phyloP scores from a whole-genome alignment of 1,140 invertebrate species.

The Neomicropteryx cornuta region DNA sequence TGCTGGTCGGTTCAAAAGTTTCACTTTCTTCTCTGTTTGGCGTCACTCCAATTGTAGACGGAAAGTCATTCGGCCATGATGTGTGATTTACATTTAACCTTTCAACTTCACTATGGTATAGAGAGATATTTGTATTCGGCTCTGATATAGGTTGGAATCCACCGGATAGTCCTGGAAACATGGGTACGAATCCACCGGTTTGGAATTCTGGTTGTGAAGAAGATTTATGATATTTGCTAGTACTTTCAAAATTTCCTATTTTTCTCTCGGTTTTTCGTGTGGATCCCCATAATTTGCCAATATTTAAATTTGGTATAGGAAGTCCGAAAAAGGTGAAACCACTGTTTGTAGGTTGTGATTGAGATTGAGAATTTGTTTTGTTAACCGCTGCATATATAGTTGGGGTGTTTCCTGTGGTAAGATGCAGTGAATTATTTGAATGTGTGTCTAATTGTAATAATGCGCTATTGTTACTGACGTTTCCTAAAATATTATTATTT shows the following conservation, averaged over 20 bases:
- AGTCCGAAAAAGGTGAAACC: constrained; percentile 76
- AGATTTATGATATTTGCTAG: constrained; percentile 32
- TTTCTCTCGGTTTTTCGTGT: constrained; percentile 37
- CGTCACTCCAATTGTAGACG: constrained; percentile 6
- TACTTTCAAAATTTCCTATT: constrained; percentile 27
- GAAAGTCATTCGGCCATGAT: constrained; percentile 14
- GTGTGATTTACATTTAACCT: constrained; percentile 10
- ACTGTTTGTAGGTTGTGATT: constrained; percentile 27
- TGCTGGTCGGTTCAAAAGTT: too few relatives aligned
- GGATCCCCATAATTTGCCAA: constrained; percentile 48
- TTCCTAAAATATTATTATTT: constrained; percentile 23
- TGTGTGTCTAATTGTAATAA: too few relatives aligned
- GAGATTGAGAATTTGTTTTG: constrained; percentile 29
- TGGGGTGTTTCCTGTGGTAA: constrained; percentile 46
- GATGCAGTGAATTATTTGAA: constrained; percentile 27
- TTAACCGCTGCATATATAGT: constrained; percentile 52
- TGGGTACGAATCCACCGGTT: constrained; percentile 59
- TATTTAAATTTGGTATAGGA: constrained; percentile 61
- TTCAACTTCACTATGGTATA: constrained; percentile 6
- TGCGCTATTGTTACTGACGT: constrained; percentile 20
- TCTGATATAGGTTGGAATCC: constrained; percentile 58
- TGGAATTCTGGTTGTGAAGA: constrained; percentile 52
- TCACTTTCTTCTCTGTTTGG: constrained; percentile 8
- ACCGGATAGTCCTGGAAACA: constrained; percentile 51
- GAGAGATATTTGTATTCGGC: constrained; percentile 29